Evolutionary conservation across 2,113 vertebrate species (phyloP), one percentile per base, ranked within the genome.

Genomic region (Hyperopisus bebe): DNA sequence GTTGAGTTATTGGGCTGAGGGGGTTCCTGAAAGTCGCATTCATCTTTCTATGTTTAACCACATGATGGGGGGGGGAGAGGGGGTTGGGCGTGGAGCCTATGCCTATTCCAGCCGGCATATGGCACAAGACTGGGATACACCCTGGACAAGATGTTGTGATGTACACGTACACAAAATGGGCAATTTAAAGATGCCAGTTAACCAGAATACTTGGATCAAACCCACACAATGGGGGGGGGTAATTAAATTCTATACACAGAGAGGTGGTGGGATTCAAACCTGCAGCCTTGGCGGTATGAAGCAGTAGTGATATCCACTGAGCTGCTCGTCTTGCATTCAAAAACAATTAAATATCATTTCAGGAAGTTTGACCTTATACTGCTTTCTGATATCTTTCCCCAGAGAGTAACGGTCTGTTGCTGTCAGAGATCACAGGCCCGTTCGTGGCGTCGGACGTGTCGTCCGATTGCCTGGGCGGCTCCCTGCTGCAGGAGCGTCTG

Each of bases 401-500:
- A 99, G 98, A 96, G 90, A 95, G 90, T 0, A 93, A 92, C 5
- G 97, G 96, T 1, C 89, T 90, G 44, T 92, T 95, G 0, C 95
- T 98, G 27, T 97, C 98, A 0, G 97, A 98, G 93, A 96, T 99
- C 39, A 95, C 96, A 0, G 98, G 98, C n/a, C 98, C 98, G 2
- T 99, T 98, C 94, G 94, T 95, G 0, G 97, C 97, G 0, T 92
- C 95, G 0, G 97, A 97, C 62, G 92, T 98, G 24, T 96, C 97
- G 8, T 93, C 96, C 53, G 95, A 96, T 95, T 99, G 98, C 88
- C 95, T 96, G 0, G 89, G 93, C 0, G 92, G 95, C 0, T 0
- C 91, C 0, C 90, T 93, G 11, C 88, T 95, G 84, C 94, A 93
- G 0, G 97, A 98, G 92, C 97, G 97, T 0, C 10, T 96, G 5